Base-by-base conservation (phyloP, 2,797 vertebrate genomes). In the Molothrus aeneus region DNA sequence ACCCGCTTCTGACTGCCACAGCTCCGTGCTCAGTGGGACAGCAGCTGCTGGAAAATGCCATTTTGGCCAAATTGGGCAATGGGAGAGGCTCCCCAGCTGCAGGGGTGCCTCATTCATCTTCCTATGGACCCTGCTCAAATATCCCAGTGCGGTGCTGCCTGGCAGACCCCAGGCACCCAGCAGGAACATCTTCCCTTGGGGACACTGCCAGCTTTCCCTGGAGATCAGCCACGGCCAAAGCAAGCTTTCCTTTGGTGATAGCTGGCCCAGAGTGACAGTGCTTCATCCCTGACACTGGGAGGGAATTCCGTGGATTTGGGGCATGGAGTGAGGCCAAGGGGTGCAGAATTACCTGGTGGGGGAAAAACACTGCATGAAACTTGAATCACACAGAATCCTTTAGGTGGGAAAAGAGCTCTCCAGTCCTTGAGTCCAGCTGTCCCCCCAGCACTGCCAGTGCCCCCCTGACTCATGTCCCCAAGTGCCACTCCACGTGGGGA, bases 31-130 rank as follows among this genome's bases (percentile, higher is more conserved):
- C 31, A 1, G 13, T 2, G 3, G 74, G 80, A 53, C 53, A 5
- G 4, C 3, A 2, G 10, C 36, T 54, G 36, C 77, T 92, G 82
- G 68, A 38, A 73, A 64, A 61, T 6, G 59, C 70, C 48, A 0
- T 34, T 4, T 5, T 0, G 6, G 22, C 80, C 72, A 19, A 18
- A 15, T 0, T 38, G 82, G 77, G 86, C 71, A 64, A 25, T 24
- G 72, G 92, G 89, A 79, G 73, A 91, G 47, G 59, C 54, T 61
- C 65, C 85, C 57, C 66, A 61, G 51, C 72, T 42, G 53, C 22
- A 16, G 80, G 65, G 69, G 34, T 63, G 87, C 45, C 36, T 88
- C 70, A 14, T 3, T 56, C 29, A 2, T 38, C 72, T 85, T 87
- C 15, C 86, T 65, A 14, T 25, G 82, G 89, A 34, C 74, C 16